Base-by-base conservation (phyloP, 35 echinoderm and acorn worm species). In the Patiria miniata region DNA sequence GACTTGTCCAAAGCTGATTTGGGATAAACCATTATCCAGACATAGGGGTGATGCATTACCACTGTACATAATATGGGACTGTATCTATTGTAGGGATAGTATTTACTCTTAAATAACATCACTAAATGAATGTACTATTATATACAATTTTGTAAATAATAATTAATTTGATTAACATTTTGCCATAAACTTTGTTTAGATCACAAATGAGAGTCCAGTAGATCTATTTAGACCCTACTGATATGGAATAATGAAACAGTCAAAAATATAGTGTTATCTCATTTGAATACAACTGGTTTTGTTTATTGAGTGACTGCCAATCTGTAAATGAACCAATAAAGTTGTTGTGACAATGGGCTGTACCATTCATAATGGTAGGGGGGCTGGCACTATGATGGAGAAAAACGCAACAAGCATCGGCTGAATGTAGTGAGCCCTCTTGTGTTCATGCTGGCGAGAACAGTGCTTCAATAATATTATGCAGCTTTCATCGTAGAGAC, bases 221-320 rank as follows among this genome's bases (percentile, higher is more conserved):
- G 12, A 6, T 47, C 42, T 6, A 12, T 4, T 47, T 47, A 6
- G 4, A 47, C 42, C 42, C 42, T 47, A 47, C 4, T 47, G 42
- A 47, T 6, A 4, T 12, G 12, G 29, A 36, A 32, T 73, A 73
- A 73, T 73, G 65, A 73, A 32, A 30, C 7, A 34, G 34, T 34
- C 65, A 0, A 16, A 14, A 23, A 4, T 73, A 73, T 73, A 73
- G 26, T 4, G 42, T 47, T 23, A 32, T 30, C 65, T 73, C 29
- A 73, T 73, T 73, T 73, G 65, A 73, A 73, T 73, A 73, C 65
- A 73, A 73, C 65, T 73, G 15, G 21, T 73, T 73, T 73, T 60
- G 57, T 4, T 73, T 73, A 73, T 73, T 73, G 65, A 73, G 12
- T 34, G 29, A 73, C 19, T 73, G 6, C 7, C 65, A 73, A 73